Evolutionary conservation across 2,797 vertebrate genomes (phyloP).

Genomic region (Notolabrus celidotus): DNA sequence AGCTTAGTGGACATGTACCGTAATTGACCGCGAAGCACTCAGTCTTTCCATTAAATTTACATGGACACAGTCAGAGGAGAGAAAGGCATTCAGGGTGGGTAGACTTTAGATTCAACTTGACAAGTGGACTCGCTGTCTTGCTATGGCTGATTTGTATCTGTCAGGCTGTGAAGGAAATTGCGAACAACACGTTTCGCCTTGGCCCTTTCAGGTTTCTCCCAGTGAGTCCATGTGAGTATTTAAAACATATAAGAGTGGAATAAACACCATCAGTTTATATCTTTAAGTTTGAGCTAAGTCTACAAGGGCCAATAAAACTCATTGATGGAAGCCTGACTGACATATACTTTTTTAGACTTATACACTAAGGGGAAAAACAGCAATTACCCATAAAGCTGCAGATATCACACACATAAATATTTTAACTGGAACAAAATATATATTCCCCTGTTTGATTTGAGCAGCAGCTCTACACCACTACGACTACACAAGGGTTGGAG

Average conservation of each 20-base stretch:
- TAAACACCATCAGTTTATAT: neutral
- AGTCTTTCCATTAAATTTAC: conserved; percentile 71
- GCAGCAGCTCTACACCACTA: too few species aligned
- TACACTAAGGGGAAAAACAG: too few species aligned
- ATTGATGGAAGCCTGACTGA: too few species aligned
- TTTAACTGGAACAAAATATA: too few species aligned
- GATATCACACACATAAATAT: too few species aligned
- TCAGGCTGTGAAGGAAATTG: neutral
- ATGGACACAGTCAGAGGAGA: conserved; percentile 44
- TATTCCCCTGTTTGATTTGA: too few species aligned
- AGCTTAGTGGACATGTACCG: conserved; percentile 47
- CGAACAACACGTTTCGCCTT: conserved; percentile 2
- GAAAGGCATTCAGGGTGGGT: conserved; percentile 8
- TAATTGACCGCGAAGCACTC: conserved; percentile 64
- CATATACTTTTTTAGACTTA: too few species aligned
- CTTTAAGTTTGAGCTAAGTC: too few species aligned
- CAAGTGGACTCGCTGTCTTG: neutral
- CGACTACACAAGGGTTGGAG: too few species aligned
- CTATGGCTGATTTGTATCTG: conserved; percentile 25
- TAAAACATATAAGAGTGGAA: neutral
- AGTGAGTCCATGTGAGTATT: neutral
- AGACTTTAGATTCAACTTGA: conserved; percentile 34
- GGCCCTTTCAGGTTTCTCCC: neutral
- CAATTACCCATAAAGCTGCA: too few species aligned
- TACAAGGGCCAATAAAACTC: too few species aligned